A percentile compares a stretch with the other conserved stretches of the same genome.
Conservation (phyloP, 1,140 invertebrate genomes). For the Drosophila yakuba region DNA sequence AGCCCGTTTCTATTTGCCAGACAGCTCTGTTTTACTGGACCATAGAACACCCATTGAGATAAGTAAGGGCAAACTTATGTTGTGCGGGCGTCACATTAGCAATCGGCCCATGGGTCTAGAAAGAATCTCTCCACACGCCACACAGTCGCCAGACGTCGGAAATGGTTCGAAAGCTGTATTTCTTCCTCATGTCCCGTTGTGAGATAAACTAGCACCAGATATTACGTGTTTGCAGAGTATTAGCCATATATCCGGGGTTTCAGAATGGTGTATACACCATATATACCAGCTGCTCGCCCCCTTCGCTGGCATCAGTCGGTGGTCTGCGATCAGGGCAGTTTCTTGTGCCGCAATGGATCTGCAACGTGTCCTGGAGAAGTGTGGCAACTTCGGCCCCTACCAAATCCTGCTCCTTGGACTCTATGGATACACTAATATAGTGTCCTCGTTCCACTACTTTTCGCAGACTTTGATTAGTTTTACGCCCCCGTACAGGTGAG, state of each 20-base stretch:
- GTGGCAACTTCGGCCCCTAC: constrained; percentile 87
- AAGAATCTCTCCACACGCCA: constrained; percentile 19
- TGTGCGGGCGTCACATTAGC: constrained; percentile 4
- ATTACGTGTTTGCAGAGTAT: constrained; percentile 23
- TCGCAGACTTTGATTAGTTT: constrained; percentile 86
- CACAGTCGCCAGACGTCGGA: constrained; percentile 26
- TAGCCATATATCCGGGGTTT: constrained; percentile 3
- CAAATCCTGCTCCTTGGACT: constrained; percentile 87
- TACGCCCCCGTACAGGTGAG: constrained; percentile 85
- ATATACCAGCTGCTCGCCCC: constrained; percentile 22
- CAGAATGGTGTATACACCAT: not conserved
- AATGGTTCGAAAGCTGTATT: constrained; percentile 15
- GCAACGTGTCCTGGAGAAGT: constrained; percentile 86
- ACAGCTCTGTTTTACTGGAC: constrained; percentile 6
- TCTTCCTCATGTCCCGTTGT: constrained; percentile 6
- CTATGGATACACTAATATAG: constrained; percentile 86
- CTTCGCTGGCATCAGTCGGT: constrained; percentile 31
- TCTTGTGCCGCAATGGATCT: constrained; percentile 84
- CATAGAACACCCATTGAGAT: constrained; percentile 1
- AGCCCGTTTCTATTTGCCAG: constrained; percentile 12
- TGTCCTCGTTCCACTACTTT: constrained; percentile 86
- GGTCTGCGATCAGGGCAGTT: constrained; percentile 28
- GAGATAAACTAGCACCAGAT: constrained; percentile 22
- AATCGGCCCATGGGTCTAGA: not conserved
- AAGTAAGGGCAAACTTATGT: constrained; percentile 9